Evolutionary conservation across 2,888 invertebrate genomes (phyloP).

Genomic region (Ornithoptera alexandrae): DNA sequence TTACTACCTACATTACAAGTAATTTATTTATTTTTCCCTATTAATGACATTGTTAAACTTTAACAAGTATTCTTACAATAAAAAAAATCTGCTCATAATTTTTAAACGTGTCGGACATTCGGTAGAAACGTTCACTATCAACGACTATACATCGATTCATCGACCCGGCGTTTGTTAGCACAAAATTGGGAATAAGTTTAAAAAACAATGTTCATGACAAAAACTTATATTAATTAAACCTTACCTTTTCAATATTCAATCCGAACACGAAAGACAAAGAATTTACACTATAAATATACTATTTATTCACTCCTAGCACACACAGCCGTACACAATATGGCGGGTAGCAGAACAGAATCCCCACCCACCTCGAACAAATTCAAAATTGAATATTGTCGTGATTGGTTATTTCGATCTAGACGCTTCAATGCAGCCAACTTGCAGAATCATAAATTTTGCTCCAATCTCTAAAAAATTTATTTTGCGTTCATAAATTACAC

Average conservation of each 20-base stretch:
- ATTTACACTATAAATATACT: constrained; percentile 64
- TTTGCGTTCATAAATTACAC: constrained; percentile 22
- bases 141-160: constrained; percentile 33
- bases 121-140: constrained; percentile 28
- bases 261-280: constrained; percentile 65
- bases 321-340: constrained; percentile 79
- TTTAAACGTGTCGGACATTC: constrained; percentile 28
- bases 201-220: constrained; percentile 53
- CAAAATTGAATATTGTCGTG: constrained; percentile 64
- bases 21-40: background rate
- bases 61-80: background rate
- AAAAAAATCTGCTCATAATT: background rate
- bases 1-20: constrained; percentile 24
- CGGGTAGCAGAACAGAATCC: constrained; percentile 76
- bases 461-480: background rate
- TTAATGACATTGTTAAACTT: background rate
- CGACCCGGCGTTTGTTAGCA: constrained; percentile 44
- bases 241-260: constrained; percentile 70
- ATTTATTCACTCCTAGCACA: constrained; percentile 72
- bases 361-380: constrained; percentile 71
- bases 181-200: constrained; percentile 28
- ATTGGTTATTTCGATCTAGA: constrained; percentile 63
- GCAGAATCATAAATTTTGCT: too few relatives aligned
- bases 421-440: constrained; percentile 65
- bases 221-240: constrained; percentile 58